Evolutionary conservation across 1,140 invertebrate species (phyloP), one percentile per base, ranked within the genome.

Genomic region (Neuroterus valhalla): DNA sequence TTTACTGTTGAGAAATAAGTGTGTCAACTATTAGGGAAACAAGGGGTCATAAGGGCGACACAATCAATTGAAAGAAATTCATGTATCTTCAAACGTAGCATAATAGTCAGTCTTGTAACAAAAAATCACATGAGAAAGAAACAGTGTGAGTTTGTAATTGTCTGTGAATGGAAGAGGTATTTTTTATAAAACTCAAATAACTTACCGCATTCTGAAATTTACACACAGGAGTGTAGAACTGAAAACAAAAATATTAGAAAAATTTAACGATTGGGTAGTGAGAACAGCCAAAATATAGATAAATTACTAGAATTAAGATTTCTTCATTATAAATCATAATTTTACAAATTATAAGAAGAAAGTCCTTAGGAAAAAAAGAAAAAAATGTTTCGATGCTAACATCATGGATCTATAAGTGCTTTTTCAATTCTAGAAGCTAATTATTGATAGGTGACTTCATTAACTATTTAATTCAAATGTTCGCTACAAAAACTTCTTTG

Each of bases 351-450:
- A 62, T 26, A 26, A 62, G 55, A 62, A 62, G 26, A 62, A 62
- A 62, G 55, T n/a, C 55, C 23, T 62, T 62, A 62, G 26, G 21
- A 31, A 62, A 62, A 38, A 62, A 62, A 62, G 52, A 62, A 26
- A 31, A 62, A 62, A 31, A 62, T 38, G 23, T 62, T 31, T 62
- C 26, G 31, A 62, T 62, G 31, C 55, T 62, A 62, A 62, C n/a
- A 62, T 62, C 55, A 62, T 62, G 55, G 55, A 62, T 3, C 12
- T 62, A n/a, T n/a, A 62, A 62, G 55, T 62, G 55, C 55, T 55
- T 55, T 26, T 8, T 38, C 21, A 50, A 55, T 4, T 1, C 31
- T 62, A 62, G 6, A 62, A 62, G 31, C 55, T 62, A 55, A 55
- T 55, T 23, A 55, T 55, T 52, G 3, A 21, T 19, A 38, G 10